phyloP scores from a whole-genome alignment of 2,113 vertebrate genomes.

The Suncus etruscus region DNA sequence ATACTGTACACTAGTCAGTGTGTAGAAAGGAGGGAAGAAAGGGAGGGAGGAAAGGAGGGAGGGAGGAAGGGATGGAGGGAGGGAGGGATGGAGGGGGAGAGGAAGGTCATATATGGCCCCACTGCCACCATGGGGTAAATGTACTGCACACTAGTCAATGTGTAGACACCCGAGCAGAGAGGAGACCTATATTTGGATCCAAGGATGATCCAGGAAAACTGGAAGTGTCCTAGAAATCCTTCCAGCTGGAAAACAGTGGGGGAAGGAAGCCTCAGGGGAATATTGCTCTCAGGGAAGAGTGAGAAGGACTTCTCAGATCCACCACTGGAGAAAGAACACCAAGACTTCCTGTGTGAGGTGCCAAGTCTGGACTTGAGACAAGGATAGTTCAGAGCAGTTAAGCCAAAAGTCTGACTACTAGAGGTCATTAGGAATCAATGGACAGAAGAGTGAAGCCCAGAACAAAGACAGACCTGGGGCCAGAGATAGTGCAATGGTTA shows the following conservation, averaged over 20 bases:
- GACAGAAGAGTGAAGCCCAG: not conserved
- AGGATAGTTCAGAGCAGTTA: not conserved
- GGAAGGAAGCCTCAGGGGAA: not conserved
- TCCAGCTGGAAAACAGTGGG: not conserved
- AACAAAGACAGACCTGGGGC: not conserved
- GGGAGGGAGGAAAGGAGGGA: not conserved
- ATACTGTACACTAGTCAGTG: too few relatives aligned
- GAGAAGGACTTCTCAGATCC: not conserved
- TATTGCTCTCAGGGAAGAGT: not conserved
- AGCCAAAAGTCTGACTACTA: not conserved
- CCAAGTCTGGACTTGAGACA: not conserved
- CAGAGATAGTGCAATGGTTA: too few relatives aligned
- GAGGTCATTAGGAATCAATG: not conserved
- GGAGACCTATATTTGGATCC: not conserved
- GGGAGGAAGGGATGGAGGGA: not conserved
- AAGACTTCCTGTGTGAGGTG: not conserved
- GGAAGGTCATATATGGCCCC: not conserved
- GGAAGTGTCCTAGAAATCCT: not conserved
- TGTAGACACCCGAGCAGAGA: not conserved
- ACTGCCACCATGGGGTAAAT: accelerated
- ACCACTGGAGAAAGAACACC: not conserved
- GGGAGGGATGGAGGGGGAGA: not conserved
- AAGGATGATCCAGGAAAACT: not conserved
- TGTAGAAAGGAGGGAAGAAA: not conserved
- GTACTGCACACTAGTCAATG: too few relatives aligned